Percentiles rank a stretch among this genome's conserved stretches.
phyloP scores from a whole-genome alignment of 2,113 vertebrate genomes.

The Labrus mixtus region DNA sequence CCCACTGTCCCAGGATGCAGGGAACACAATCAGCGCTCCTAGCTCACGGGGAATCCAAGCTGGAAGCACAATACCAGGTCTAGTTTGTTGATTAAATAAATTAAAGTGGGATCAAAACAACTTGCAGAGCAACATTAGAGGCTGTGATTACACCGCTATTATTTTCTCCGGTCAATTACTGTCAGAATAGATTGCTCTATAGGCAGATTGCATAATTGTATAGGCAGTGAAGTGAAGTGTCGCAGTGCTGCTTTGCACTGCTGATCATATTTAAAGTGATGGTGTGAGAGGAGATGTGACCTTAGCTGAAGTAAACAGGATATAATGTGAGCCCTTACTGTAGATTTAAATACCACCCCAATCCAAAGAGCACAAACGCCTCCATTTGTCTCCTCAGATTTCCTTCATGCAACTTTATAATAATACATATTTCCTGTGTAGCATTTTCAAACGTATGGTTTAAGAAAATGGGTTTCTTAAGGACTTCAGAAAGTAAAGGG shows the following conservation, averaged over 20 bases:
- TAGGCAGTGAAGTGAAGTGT: constrained; percentile 14
- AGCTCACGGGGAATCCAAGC: constrained; percentile 23
- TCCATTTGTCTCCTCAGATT: too few relatives aligned
- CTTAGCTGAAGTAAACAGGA: background rate
- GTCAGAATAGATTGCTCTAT: constrained; percentile 38
- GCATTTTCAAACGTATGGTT: too few relatives aligned
- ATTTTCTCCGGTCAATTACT: constrained; percentile 61
- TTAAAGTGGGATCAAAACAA: constrained; percentile 60
- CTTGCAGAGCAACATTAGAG: constrained; percentile 51
- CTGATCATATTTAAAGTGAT: constrained; percentile 22
- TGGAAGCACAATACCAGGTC: constrained; percentile 20
- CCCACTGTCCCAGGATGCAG: constrained; percentile 15
- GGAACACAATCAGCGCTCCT: background rate
- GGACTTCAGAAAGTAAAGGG: too few relatives aligned
- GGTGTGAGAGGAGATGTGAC: background rate
- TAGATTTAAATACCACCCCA: constrained; percentile 7
- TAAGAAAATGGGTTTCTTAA: too few relatives aligned
- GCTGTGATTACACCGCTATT: constrained; percentile 49
- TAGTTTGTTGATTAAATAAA: constrained; percentile 64
- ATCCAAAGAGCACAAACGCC: background rate
- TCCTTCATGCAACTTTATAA: too few relatives aligned
- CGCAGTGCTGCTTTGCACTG: background rate
- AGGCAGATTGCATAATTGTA: constrained; percentile 45
- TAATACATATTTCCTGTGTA: too few relatives aligned
- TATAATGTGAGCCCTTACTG: background rate